Evolutionary conservation across 2,113 vertebrate species (phyloP).

Genomic region (Salminus brasiliensis): DNA sequence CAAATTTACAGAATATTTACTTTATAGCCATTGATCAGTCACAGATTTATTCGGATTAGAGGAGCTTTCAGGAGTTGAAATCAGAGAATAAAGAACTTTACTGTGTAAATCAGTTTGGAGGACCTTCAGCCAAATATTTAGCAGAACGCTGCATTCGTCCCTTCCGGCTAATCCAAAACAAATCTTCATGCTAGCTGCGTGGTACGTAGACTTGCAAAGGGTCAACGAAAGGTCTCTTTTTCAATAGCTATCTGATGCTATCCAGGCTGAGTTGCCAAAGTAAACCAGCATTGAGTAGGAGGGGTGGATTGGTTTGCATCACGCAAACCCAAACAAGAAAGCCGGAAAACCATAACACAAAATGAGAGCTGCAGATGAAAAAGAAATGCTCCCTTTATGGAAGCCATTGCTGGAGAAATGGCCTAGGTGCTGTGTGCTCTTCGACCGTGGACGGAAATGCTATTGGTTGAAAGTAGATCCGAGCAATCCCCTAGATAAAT

Average conservation of each 20-base stretch:
- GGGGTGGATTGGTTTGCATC: constrained; percentile 21
- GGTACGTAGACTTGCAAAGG: background rate
- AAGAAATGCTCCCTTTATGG: background rate
- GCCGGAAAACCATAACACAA: constrained; percentile 25
- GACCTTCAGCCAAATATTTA: constrained; percentile 16
- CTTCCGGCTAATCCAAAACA: constrained; percentile 21
- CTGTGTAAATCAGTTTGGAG: background rate
- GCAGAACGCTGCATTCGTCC: constrained; percentile 9
- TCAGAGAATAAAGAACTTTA: background rate
- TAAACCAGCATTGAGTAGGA: constrained; percentile 27
- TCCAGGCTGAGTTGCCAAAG: constrained; percentile 17
- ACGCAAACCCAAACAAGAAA: constrained; percentile 12
- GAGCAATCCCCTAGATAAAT: constrained; percentile 4
- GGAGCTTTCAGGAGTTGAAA: background rate
- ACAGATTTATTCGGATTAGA: background rate
- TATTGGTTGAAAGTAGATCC: constrained; percentile 3
- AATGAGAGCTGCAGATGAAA: constrained; percentile 1
- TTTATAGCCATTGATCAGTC: background rate
- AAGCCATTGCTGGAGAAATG: background rate
- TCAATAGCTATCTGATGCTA: constrained; percentile 15
- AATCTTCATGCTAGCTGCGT: background rate
- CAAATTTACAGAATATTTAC: background rate
- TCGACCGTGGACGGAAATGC: constrained; percentile 6
- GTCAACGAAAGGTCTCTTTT: background rate
- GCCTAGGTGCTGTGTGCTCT: background rate